Evolutionary conservation across 2,797 vertebrate species (phyloP).

Genomic region (Emydoidea blandingii): DNA sequence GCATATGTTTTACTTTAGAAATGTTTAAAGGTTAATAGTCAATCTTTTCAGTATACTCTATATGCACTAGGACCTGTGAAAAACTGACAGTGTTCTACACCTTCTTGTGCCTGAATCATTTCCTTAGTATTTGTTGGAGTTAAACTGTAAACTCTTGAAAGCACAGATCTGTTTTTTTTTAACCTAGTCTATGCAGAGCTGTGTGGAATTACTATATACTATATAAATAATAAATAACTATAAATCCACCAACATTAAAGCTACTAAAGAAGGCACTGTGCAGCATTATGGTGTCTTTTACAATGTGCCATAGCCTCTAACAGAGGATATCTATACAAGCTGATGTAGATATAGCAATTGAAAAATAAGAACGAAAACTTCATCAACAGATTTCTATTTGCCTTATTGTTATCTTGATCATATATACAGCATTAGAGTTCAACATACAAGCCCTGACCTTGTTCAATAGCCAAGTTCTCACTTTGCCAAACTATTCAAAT

Average conservation of each 20-base stretch:
- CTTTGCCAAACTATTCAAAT: background rate
- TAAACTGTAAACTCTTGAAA: background rate
- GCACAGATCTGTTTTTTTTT: background rate
- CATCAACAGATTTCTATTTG: background rate
- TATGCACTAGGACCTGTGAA: background rate
- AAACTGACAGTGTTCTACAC: background rate
- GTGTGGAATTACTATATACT: background rate
- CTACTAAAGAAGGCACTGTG: background rate
- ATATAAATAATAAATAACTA: background rate
- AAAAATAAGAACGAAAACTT: background rate
- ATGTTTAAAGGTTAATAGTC: background rate
- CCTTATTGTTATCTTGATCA: background rate
- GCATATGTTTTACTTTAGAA: background rate
- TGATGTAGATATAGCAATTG: too few species aligned
- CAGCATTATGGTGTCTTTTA: background rate
- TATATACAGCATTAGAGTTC: background rate
- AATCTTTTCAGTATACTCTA: fast-evolving
- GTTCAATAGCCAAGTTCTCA: background rate
- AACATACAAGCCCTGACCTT: background rate
- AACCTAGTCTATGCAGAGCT: background rate
- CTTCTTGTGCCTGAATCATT: background rate
- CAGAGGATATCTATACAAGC: too few species aligned
- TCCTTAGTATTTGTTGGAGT: background rate
- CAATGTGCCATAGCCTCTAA: too few species aligned
- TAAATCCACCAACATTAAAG: background rate